phyloP scores from a whole-genome alignment of 2,888 invertebrate species.

The Pheosia gnoma region DNA sequence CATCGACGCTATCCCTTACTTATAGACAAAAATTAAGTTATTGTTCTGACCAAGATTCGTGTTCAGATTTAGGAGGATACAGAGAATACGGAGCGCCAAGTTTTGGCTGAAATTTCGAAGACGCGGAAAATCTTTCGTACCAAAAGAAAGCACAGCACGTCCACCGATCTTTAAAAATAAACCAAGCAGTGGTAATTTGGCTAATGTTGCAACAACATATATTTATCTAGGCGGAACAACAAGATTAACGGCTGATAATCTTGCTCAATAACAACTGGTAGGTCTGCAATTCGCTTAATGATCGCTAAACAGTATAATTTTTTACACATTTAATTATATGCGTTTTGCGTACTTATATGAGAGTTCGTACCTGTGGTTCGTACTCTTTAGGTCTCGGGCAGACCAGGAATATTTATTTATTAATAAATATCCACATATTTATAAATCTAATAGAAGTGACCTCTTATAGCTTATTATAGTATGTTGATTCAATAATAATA shows the following conservation, averaged over 20 bases:
- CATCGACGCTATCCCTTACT: no score
- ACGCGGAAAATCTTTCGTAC: neutral
- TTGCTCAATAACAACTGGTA: slow-evolving; percentile 20
- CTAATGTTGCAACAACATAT: neutral
- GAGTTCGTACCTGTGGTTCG: neutral
- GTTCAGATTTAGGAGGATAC: no score
- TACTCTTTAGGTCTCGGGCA: neutral
- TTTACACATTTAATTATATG: slow-evolving; percentile 32
- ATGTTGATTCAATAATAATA: no score
- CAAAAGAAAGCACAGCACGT: neutral
- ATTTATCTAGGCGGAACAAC: slow-evolving; percentile 8
- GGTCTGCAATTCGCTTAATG: slow-evolving; percentile 24
- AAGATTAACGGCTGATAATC: slow-evolving; percentile 20
- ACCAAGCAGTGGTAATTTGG: neutral
- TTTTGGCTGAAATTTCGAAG: no score
- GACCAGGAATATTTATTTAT: neutral
- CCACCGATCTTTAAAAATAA: neutral
- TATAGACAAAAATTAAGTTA: no score
- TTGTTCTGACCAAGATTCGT: no score
- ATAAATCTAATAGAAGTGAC: no score
- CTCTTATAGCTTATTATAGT: no score
- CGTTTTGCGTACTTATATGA: slow-evolving; percentile 27
- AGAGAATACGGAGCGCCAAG: no score
- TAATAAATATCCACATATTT: neutral
- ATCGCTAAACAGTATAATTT: slow-evolving; percentile 30